These are phyloP conservation scores for Ophion slaviceki DNA, from an alignment of 2,888 invertebrate species.

Conservation along the genomic window DNA sequence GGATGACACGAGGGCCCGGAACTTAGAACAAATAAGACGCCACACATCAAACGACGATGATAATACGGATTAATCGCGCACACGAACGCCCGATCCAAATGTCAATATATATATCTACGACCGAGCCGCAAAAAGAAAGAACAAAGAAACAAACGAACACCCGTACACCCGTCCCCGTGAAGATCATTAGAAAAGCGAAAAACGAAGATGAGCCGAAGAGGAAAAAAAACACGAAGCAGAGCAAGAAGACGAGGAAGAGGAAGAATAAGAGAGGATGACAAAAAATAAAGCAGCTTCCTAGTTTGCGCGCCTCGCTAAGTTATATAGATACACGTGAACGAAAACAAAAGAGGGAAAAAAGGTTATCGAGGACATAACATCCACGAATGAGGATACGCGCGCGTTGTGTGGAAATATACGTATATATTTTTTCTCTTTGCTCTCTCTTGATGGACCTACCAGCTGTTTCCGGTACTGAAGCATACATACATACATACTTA, in stretches of 20 bases:
- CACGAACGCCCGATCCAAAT: conserved; percentile 6
- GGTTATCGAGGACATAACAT: too few species aligned
- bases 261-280: conserved; percentile 23
- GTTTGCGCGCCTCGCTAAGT: neutral
- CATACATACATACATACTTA: conserved; percentile 45
- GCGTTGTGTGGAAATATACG: neutral
- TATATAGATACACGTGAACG: neutral
- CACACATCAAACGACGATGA: neutral
- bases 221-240: conserved; percentile 3
- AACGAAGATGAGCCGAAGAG: neutral
- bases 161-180: neutral
- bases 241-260: conserved; percentile 15
- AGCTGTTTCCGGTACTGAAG: conserved; percentile 54
- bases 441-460: conserved; percentile 60
- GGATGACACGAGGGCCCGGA: conserved; percentile 54
- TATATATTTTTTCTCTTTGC: conserved; percentile 62
- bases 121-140: conserved; percentile 8
- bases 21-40: conserved; percentile 28
- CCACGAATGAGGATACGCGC: too few species aligned
- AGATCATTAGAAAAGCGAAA: neutral
- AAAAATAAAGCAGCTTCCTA: neutral
- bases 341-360: neutral
- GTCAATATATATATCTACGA: conserved; percentile 26
- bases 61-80: conserved; percentile 9
- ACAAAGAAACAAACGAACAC: conserved; percentile 3